A percentile compares a stretch with the other conserved stretches of the same genome.
These are phyloP conservation scores for Anoncus sp. DNA, from an alignment of 2,888 invertebrate genomes.

Conservation along the genomic window DNA sequence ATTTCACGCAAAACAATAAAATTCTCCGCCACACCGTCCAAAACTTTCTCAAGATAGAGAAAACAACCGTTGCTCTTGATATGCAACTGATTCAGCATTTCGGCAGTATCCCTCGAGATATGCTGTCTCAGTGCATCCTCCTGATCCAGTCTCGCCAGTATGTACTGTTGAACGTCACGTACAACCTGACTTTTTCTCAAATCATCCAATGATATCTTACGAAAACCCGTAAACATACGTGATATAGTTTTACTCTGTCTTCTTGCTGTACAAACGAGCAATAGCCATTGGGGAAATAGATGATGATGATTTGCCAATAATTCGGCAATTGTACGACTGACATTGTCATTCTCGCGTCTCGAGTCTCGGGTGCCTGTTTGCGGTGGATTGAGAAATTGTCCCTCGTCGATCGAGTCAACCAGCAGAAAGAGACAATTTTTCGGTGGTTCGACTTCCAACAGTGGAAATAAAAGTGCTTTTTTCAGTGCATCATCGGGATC, in stretches of 20 bases:
- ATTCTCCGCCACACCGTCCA: conserved; percentile 96
- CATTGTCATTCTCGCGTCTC: conserved; percentile 80
- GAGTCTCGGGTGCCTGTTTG: conserved; percentile 83
- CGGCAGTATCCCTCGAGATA: conserved; percentile 95
- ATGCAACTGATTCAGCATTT: conserved; percentile 96
- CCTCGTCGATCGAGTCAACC: conserved; percentile 97
- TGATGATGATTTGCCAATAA: conserved; percentile 95
- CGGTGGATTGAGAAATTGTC: conserved; percentile 80
- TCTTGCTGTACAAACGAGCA: conserved; percentile 94
- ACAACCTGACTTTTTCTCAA: conserved; percentile 95
- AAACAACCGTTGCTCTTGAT: conserved; percentile 98
- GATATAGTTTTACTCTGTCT: conserved; percentile 92
- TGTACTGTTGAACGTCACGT: conserved; percentile 97
- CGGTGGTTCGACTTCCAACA: conserved; percentile 94
- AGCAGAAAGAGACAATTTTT: conserved; percentile 93
- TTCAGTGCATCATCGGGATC: conserved; percentile 97
- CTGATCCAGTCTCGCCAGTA: conserved; percentile 94
- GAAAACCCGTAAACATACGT: conserved; percentile 93
- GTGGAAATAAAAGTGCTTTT: conserved; percentile 93
- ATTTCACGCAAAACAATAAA: conserved; percentile 96
- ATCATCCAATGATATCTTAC: conserved; percentile 97
- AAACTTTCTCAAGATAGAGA: conserved; percentile 92
- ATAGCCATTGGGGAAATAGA: conserved; percentile 96
- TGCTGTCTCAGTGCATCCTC: conserved; percentile 95
- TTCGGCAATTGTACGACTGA: conserved; percentile 90